phyloP scores from a whole-genome alignment of 1,140 invertebrate genomes.

The Aphelinus atriplicis region DNA sequence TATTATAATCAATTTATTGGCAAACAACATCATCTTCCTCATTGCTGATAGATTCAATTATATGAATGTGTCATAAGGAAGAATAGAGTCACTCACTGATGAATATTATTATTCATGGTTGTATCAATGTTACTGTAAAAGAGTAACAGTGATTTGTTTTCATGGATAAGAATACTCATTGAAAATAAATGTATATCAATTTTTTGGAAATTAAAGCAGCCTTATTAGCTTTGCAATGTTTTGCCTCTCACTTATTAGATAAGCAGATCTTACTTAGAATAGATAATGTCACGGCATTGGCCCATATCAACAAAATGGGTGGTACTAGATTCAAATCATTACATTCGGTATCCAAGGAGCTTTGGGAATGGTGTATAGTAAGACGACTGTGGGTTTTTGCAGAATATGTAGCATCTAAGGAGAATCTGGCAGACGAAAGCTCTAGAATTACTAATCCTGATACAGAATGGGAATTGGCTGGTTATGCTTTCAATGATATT shows the following conservation, averaged over 20 bases:
- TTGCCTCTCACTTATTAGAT: constrained; percentile 46
- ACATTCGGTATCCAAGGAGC: constrained; percentile 36
- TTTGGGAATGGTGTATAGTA: constrained; percentile 21
- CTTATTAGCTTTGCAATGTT: constrained; percentile 53
- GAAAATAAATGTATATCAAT: constrained; percentile 54
- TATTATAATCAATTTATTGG: too few relatives aligned
- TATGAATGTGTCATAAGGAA: too few relatives aligned
- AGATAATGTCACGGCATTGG: constrained; percentile 58
- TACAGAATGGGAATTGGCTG: constrained; percentile 41
- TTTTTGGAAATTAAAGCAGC: constrained; percentile 54
- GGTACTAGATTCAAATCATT: constrained; percentile 48
- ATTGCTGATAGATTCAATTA: too few relatives aligned
- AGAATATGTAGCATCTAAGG: constrained; percentile 52
- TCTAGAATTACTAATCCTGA: constrained; percentile 45
- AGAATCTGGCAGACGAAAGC: constrained; percentile 46
- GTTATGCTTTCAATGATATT: constrained; percentile 33
- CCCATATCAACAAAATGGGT: constrained; percentile 54
- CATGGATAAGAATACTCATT: too few relatives aligned
- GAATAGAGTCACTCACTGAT: too few relatives aligned
- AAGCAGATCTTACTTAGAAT: constrained; percentile 51
- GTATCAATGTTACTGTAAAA: too few relatives aligned
- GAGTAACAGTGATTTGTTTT: too few relatives aligned
- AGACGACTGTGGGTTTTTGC: not conserved
- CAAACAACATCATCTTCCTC: too few relatives aligned
- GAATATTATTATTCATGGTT: too few relatives aligned